Conservation (phyloP, 2,888 invertebrate species). For the Peribatodes rhomboidaria region DNA sequence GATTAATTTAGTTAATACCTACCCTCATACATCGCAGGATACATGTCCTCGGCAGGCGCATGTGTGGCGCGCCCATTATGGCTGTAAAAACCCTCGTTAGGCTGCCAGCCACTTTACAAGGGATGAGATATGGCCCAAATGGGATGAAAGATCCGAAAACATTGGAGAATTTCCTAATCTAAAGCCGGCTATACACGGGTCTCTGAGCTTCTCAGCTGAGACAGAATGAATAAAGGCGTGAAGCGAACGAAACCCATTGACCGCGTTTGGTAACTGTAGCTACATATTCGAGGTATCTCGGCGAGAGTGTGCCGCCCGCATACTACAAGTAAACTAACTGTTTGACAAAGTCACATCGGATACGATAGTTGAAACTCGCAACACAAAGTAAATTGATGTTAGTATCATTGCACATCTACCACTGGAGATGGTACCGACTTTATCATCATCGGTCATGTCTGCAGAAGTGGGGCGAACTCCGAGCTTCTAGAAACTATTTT, state of each 20-base stretch:
- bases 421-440: not conserved
- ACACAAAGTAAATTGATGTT: too few relatives aligned
- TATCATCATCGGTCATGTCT: slow-evolving; percentile 1
- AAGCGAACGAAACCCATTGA: not conserved
- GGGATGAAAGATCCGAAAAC: slow-evolving; percentile 18
- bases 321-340: not conserved
- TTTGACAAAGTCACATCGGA: not conserved
- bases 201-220: not conserved
- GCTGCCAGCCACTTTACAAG: slow-evolving; percentile 24
- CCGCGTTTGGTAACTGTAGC: too few relatives aligned
- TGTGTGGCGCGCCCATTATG: slow-evolving; percentile 33
- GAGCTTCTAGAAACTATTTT: not conserved
- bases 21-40: not conserved
- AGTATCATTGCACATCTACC: not conserved
- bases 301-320: not conserved
- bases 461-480: not conserved
- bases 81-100: slow-evolving; percentile 42
- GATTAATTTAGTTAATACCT: slow-evolving; percentile 36
- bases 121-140: slow-evolving; percentile 26
- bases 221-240: not conserved
- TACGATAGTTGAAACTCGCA: too few relatives aligned
- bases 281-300: too few relatives aligned
- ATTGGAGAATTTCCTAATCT: slow-evolving; percentile 21
- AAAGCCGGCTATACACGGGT: not conserved
- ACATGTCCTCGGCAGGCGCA: slow-evolving; percentile 21